Evolutionary conservation across 2,888 invertebrate genomes (phyloP).

Genomic region (Callosobruchus maculatus): DNA sequence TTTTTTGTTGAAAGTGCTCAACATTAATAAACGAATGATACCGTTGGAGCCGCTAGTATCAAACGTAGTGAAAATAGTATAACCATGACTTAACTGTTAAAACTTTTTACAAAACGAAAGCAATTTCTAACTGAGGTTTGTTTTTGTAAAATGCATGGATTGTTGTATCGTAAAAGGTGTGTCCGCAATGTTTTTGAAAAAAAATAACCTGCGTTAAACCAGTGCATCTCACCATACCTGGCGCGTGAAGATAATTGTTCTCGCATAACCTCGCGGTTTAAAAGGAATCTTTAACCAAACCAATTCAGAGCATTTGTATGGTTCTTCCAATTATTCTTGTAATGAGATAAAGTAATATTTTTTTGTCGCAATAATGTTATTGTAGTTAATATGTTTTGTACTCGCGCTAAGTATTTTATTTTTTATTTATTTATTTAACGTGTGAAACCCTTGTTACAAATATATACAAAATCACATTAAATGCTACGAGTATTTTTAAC

Average conservation of each 20-base stretch:
- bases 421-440: too few species aligned
- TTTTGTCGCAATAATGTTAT: too few species aligned
- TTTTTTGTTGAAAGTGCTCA: not conserved
- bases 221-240: not conserved
- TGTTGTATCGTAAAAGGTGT: not conserved
- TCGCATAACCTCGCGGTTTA: not conserved
- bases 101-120: constrained; percentile 10
- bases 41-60: not conserved
- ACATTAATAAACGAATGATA: not conserved
- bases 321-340: too few species aligned
- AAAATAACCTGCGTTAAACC: not conserved
- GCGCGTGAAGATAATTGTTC: not conserved
- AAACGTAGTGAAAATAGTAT: constrained; percentile 8
- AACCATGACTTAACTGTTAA: constrained; percentile 16
- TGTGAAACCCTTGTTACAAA: too few species aligned
- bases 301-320: too few species aligned
- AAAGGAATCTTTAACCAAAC: too few species aligned
- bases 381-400: too few species aligned
- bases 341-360: too few species aligned
- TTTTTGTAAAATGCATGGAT: constrained; percentile 5
- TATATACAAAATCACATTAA: too few species aligned
- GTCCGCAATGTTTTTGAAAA: not conserved
- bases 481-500: too few species aligned
- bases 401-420: too few species aligned
- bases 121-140: constrained; percentile 10